These are phyloP conservation scores for Pheosia tremula DNA, from an alignment of 2,888 invertebrate genomes.

Conservation along the genomic window DNA sequence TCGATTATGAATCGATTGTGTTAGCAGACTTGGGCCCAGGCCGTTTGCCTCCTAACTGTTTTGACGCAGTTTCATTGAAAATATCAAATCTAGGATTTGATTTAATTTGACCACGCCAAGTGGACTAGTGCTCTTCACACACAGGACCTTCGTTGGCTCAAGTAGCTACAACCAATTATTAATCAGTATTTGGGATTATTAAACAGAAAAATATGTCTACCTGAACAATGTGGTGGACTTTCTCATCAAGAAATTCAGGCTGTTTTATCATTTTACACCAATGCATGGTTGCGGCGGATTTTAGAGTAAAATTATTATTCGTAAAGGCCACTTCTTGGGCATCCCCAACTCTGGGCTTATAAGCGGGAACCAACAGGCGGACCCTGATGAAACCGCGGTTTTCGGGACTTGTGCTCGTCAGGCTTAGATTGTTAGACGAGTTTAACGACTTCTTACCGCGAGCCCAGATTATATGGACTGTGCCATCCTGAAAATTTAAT, in stretches of 20 bases:
- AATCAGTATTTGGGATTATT: no score
- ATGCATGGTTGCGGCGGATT: slow-evolving; percentile 95
- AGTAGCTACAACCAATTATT: no score
- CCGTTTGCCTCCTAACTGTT: no score
- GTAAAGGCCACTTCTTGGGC: slow-evolving; percentile 85
- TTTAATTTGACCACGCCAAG: no score
- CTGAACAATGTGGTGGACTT: slow-evolving; percentile 92
- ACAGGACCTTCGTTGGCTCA: no score
- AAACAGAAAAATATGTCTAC: slow-evolving; percentile 46
- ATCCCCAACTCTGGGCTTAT: slow-evolving; percentile 57
- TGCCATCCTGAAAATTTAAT: slow-evolving; percentile 88
- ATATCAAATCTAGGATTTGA: no score
- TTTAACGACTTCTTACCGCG: slow-evolving; percentile 89
- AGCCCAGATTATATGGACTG: slow-evolving; percentile 94
- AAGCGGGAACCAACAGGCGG: slow-evolving; percentile 82
- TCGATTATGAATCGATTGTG: no score
- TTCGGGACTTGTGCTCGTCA: slow-evolving; percentile 77
- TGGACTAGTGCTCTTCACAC: no score
- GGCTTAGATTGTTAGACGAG: slow-evolving; percentile 86
- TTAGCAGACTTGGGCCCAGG: no score
- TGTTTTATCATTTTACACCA: slow-evolving; percentile 96
- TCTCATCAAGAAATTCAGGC: slow-evolving; percentile 85
- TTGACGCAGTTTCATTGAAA: no score
- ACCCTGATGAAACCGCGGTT: slow-evolving; percentile 90
- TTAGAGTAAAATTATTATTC: slow-evolving; percentile 88